Percentiles rank a stretch among this genome's conserved stretches.
phyloP scores from a whole-genome alignment of 2,113 vertebrate species.

The Nycticebus coucang region DNA sequence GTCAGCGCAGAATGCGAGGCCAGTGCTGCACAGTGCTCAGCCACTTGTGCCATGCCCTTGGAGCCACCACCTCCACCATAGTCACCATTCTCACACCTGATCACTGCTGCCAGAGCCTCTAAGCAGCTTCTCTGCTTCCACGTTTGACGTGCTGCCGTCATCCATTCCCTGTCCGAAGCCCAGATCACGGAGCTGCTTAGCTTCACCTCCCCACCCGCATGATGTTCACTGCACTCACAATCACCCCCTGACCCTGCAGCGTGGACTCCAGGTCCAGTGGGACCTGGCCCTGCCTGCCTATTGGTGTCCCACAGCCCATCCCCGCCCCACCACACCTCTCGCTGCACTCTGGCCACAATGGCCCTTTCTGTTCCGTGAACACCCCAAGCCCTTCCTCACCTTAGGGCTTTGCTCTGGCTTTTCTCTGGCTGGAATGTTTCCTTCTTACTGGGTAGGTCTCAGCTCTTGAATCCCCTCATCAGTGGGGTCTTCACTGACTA shows the following conservation, averaged over 20 bases:
- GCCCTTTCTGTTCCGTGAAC: background rate
- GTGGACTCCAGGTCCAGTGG: background rate
- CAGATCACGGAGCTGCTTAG: background rate
- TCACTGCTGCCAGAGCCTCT: background rate
- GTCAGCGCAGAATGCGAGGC: background rate
- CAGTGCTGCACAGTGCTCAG: background rate
- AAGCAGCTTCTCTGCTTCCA: background rate
- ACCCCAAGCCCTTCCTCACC: background rate
- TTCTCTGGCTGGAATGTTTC: background rate
- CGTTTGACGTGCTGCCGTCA: rapidly evolving
- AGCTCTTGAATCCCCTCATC: rapidly evolving
- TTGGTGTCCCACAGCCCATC: background rate
- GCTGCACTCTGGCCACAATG: rapidly evolving
- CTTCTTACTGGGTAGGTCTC: background rate
- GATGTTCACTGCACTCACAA: background rate
- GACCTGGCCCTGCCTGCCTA: background rate
- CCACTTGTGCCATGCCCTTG: background rate
- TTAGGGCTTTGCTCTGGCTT: background rate
- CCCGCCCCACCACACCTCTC: no score
- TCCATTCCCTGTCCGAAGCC: background rate
- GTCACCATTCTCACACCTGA: background rate
- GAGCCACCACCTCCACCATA: background rate
- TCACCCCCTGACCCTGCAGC: background rate
- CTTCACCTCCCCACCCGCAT: background rate
- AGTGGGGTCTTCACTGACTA: background rate